A percentile compares a stretch with the other conserved stretches of the same genome.
Conservation (phyloP, 2,113 vertebrate species). For the Pheucticus melanocephalus region DNA sequence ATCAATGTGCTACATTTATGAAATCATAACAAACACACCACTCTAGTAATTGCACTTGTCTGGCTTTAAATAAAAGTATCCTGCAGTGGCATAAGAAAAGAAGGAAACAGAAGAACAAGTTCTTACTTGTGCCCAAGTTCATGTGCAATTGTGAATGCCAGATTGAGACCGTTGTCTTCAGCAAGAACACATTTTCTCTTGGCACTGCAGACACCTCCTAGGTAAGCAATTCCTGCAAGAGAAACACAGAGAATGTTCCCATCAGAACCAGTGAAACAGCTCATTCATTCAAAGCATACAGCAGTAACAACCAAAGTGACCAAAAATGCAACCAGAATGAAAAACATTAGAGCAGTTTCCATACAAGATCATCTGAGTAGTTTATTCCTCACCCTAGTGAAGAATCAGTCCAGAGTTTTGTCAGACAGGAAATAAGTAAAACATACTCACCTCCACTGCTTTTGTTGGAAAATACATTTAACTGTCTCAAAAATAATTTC, state of each 20-base stretch:
- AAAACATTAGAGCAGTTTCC: neutral
- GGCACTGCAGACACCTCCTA: conserved; percentile 92
- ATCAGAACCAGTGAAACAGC: neutral
- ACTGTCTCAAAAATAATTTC: neutral
- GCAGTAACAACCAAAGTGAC: neutral
- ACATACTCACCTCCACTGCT: neutral
- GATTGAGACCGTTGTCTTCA: conserved; percentile 95
- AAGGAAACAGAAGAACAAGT: neutral
- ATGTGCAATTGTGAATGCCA: conserved; percentile 98
- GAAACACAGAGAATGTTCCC: conserved; percentile 34
- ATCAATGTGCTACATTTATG: neutral
- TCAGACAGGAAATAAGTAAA: neutral
- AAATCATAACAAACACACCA: neutral
- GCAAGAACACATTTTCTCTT: conserved; percentile 95
- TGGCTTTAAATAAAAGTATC: neutral
- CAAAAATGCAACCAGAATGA: neutral
- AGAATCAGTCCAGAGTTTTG: neutral
- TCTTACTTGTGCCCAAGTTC: conserved; percentile 98
- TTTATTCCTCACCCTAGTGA: neutral
- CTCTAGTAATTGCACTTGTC: neutral
- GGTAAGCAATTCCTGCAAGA: conserved; percentile 90
- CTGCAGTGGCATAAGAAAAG: neutral
- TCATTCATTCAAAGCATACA: neutral
- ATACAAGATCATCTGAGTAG: neutral
- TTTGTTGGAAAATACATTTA: neutral